phyloP scores from a whole-genome alignment of 2,113 vertebrate genomes.

The Charina bottae region DNA sequence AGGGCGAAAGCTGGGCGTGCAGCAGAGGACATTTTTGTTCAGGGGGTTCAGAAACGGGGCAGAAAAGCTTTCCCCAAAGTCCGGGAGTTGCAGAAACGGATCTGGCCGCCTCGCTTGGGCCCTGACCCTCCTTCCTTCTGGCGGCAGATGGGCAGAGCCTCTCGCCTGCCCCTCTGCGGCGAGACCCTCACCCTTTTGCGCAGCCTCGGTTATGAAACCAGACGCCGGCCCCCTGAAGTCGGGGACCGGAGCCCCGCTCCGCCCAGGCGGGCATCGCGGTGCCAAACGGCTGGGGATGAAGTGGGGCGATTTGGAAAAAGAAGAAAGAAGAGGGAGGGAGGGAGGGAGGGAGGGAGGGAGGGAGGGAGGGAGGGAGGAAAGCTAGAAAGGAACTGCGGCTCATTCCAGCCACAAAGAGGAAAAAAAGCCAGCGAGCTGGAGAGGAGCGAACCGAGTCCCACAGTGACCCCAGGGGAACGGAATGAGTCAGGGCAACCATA shows the following conservation, averaged over 20 bases:
- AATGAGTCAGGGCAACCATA: constrained; percentile 97
- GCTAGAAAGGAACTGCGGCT: constrained; percentile 46
- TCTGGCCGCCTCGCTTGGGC: background rate
- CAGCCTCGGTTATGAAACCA: background rate
- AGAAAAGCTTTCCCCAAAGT: background rate
- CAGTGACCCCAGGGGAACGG: constrained; percentile 80
- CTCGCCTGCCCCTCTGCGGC: background rate
- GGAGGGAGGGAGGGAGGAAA: constrained; percentile 41
- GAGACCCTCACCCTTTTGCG: fast-evolving
- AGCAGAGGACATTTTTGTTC: too few species aligned
- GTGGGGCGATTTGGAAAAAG: background rate
- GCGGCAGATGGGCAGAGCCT: background rate
- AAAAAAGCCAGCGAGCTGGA: constrained; percentile 60
- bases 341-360: constrained; percentile 45
- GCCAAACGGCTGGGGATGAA: background rate
- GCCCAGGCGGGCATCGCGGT: fast-evolving
- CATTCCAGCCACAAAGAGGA: constrained; percentile 73
- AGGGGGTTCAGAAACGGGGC: too few species aligned
- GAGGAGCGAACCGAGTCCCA: constrained; percentile 71
- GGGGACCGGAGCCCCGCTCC: background rate
- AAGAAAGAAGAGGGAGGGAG: constrained; percentile 35
- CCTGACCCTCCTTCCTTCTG: too few species aligned
- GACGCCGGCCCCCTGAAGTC: fast-evolving
- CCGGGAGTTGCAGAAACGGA: background rate
- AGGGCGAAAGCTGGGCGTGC: background rate